Conservation (phyloP, 2,888 invertebrate genomes). For the Elysia crispata region DNA sequence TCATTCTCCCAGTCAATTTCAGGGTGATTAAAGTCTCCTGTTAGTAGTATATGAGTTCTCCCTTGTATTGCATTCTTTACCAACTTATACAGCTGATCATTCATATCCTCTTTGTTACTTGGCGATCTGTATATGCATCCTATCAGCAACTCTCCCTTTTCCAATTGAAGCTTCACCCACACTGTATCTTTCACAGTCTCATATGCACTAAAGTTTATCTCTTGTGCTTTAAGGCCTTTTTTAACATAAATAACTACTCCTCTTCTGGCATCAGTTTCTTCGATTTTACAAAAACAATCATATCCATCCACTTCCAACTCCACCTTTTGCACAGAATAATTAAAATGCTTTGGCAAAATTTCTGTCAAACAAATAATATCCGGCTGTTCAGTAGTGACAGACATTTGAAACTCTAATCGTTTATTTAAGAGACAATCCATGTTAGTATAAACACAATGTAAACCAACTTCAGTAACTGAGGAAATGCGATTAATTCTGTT, state of each 20-base stretch:
- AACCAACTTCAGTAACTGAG: not conserved
- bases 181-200: not conserved
- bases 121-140: conserved; percentile 21
- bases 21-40: not conserved
- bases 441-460: conserved; percentile 5
- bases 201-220: not conserved
- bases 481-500: not conserved
- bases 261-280: no score
- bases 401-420: not conserved
- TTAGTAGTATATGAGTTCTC: not conserved
- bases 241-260: no score
- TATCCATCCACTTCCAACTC: not conserved
- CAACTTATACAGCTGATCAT: conserved; percentile 3
- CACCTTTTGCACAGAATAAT: not conserved
- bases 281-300: no score
- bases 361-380: not conserved
- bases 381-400: not conserved
- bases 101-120: not conserved
- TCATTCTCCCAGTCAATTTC: not conserved
- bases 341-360: not conserved
- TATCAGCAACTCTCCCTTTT: not conserved
- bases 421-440: not conserved
- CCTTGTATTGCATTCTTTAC: not conserved
- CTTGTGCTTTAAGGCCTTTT: no score
- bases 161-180: not conserved